Conservation (phyloP, 64 coral and sea anemone species). For the Exaiptasia diaphana region DNA sequence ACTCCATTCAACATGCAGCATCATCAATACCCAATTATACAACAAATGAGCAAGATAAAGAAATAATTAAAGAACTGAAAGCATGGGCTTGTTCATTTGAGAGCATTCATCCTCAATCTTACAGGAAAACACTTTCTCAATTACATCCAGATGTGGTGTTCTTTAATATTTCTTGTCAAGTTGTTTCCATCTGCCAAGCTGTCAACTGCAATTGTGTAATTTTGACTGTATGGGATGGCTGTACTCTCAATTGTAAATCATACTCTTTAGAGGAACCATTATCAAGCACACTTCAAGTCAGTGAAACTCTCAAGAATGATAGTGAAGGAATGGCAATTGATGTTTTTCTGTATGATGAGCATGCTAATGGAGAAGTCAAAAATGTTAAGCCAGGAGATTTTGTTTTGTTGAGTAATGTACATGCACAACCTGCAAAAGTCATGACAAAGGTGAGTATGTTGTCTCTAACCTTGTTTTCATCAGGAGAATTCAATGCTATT, state of each 20-base stretch:
- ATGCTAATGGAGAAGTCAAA: neutral
- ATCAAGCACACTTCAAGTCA: neutral
- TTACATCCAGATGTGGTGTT: neutral
- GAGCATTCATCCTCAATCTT: neutral
- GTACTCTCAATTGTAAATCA: constrained; percentile 26
- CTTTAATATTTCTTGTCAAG: constrained; percentile 38
- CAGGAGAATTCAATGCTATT: no score
- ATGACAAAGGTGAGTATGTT: no score
- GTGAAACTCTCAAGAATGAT: neutral
- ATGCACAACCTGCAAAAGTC: neutral
- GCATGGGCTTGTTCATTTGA: neutral
- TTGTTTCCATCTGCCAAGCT: constrained; percentile 9
- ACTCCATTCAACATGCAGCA: neutral
- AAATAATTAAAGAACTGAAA: neutral
- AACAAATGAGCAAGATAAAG: constrained; percentile 13
- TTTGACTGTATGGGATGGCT: constrained; percentile 54
- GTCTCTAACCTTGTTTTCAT: no score
- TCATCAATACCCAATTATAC: neutral
- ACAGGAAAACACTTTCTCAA: neutral
- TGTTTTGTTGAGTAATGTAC: constrained; percentile 49
- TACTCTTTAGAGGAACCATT: neutral
- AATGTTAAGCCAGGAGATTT: constrained; percentile 19
- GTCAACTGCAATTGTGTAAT: neutral
- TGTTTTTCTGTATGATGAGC: constrained; percentile 29
- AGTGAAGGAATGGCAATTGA: neutral